These are phyloP conservation scores for Cheirogaleus medius DNA, from an alignment of 2,113 vertebrate genomes.

Conservation along the genomic window DNA sequence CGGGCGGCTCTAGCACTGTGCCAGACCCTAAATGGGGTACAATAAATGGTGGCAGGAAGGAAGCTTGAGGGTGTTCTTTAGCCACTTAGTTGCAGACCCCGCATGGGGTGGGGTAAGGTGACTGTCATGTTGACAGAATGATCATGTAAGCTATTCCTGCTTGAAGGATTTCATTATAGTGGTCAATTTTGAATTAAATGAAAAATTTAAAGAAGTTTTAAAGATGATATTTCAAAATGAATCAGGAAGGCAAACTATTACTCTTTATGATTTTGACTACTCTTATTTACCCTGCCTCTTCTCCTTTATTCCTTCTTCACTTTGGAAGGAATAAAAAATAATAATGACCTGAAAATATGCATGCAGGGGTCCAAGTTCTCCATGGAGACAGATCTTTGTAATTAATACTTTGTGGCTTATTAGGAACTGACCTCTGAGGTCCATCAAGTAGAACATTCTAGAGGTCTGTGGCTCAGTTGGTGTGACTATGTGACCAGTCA, in stretches of 20 bases:
- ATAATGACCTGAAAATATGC: background rate
- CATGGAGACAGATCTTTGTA: background rate
- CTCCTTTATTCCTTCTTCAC: background rate
- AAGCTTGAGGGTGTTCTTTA: background rate
- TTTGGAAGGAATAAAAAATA: background rate
- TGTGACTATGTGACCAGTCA: background rate
- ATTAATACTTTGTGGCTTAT: background rate
- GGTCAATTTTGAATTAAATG: constrained; percentile 45
- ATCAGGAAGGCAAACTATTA: background rate
- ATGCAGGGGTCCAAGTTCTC: background rate
- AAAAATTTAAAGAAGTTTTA: background rate
- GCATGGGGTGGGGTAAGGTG: background rate
- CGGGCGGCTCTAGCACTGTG: background rate
- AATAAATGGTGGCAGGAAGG: background rate
- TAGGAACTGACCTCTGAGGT: background rate
- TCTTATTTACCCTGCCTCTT: background rate
- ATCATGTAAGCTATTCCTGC: background rate
- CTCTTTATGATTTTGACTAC: background rate
- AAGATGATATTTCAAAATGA: constrained; percentile 12
- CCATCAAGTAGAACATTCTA: background rate
- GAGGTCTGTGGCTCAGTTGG: background rate
- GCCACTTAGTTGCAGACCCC: background rate
- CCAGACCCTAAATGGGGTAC: background rate
- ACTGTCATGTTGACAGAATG: background rate
- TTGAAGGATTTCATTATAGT: background rate